Conservation (phyloP, 2,113 vertebrate species). For the Guaruba guarouba region DNA sequence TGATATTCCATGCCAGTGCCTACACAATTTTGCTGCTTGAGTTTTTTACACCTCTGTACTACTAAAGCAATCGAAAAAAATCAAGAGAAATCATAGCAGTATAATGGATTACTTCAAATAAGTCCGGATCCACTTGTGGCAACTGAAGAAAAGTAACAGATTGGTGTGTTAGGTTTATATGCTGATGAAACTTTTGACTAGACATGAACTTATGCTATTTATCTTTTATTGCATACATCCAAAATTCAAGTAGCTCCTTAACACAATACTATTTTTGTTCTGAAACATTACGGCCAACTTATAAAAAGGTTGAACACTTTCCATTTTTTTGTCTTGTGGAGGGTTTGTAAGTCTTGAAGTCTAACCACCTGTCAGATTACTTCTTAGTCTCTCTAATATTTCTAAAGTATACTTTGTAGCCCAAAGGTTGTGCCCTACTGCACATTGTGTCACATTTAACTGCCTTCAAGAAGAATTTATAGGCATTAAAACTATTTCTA, state of each 20-base stretch:
- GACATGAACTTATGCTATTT: background rate
- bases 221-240: background rate
- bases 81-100: background rate
- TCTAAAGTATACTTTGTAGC: background rate
- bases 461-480: background rate
- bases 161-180: background rate
- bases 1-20: background rate
- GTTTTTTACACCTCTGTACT: background rate
- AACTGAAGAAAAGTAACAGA: background rate
- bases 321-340: background rate
- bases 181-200: background rate
- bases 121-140: background rate
- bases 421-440: background rate
- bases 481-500: background rate
- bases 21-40: background rate
- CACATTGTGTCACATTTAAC: background rate
- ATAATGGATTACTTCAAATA: background rate
- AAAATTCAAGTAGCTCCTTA: background rate
- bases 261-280: background rate
- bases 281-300: background rate
- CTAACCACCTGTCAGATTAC: background rate
- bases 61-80: background rate
- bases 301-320: background rate
- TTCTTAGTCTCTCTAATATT: background rate
- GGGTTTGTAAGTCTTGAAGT: background rate